phyloP scores from a whole-genome alignment of 2,888 invertebrate genomes.

The Aleiodes alternator region DNA sequence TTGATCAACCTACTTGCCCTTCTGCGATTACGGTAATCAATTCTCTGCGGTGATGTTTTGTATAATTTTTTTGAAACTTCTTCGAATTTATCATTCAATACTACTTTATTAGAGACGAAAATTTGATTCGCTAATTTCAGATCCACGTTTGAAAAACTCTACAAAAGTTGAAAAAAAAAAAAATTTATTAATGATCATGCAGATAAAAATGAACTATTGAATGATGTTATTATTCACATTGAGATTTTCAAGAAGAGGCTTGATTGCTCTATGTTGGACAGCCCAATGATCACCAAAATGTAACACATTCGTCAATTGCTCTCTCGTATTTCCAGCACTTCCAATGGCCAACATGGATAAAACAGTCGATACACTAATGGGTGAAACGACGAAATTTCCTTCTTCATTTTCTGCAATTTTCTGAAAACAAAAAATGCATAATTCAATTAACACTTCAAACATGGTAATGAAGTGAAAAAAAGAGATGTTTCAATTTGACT shows the following conservation, averaged over 20 bases:
- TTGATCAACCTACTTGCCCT: conserved; percentile 82
- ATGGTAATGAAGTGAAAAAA: conserved; percentile 29
- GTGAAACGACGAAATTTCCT: conserved; percentile 67
- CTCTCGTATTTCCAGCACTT: conserved; percentile 62
- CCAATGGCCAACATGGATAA: conserved; percentile 69
- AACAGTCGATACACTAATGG: conserved; percentile 69
- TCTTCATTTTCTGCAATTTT: conserved; percentile 44
- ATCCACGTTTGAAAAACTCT: conserved; percentile 77
- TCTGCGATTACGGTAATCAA: conserved; percentile 79
- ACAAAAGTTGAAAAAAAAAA: conserved; percentile 9
- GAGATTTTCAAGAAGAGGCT: conserved; percentile 59
- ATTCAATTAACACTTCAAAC: no score
- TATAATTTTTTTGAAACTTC: conserved; percentile 80
- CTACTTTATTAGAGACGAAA: conserved; percentile 78
- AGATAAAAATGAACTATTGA: conserved; percentile 12
- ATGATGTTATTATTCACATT: conserved; percentile 57
- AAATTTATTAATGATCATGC: not conserved
- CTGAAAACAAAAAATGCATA: conserved; percentile 53
- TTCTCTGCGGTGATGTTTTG: conserved; percentile 79
- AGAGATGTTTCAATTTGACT: no score
- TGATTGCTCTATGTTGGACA: conserved; percentile 57
- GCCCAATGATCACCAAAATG: conserved; percentile 57
- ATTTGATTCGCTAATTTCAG: conserved; percentile 85
- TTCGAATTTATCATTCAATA: conserved; percentile 77
- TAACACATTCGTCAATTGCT: conserved; percentile 60